These are phyloP conservation scores for Galeopterus variegatus DNA, from an alignment of 2,113 vertebrate species.

Conservation along the genomic window DNA sequence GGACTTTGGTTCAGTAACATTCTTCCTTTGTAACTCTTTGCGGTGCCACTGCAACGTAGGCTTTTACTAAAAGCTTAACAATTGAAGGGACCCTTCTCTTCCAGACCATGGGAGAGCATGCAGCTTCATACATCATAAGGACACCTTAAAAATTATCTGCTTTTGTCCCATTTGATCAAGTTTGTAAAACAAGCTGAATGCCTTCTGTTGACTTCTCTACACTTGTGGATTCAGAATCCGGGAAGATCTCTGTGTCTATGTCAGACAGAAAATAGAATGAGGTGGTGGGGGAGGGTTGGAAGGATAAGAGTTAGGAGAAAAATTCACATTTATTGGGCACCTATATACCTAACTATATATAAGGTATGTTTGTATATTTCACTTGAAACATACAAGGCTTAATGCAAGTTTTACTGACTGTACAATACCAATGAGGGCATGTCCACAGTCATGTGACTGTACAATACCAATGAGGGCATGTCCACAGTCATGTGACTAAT, in stretches of 20 bases:
- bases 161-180: background rate
- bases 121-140: background rate
- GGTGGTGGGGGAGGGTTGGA: no score
- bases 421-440: background rate
- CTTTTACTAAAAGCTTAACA: background rate
- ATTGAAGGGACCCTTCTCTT: background rate
- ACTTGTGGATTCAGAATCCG: background rate
- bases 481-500: background rate
- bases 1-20: no score
- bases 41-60: background rate
- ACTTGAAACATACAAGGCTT: background rate
- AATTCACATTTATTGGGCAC: background rate
- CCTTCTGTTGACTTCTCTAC: background rate
- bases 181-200: background rate
- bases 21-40: background rate
- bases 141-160: background rate
- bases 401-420: background rate
- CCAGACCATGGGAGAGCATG: background rate
- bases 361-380: background rate
- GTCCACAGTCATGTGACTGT: background rate
- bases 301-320: background rate
- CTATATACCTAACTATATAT: background rate
- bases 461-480: background rate
- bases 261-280: background rate
- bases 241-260: background rate